Evolutionary conservation across 2,888 invertebrate genomes (phyloP), one percentile per base, ranked within the genome.

Genomic region (Drosophila limbata): DNA sequence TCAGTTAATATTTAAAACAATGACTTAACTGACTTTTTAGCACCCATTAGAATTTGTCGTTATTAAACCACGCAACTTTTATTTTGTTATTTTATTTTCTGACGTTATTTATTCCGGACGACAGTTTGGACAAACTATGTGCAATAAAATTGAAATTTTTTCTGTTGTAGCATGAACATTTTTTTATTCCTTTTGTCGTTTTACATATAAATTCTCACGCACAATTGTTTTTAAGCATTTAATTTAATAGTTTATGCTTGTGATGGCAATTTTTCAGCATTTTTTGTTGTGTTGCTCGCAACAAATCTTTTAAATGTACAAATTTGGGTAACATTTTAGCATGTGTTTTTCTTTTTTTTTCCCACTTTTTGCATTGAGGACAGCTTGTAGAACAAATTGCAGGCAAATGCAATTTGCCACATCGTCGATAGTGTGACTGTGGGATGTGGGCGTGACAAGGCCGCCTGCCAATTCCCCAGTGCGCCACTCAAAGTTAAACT

Each of bases 221-320:
- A 77, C 73, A 77, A 72, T 79, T 77, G 75, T 75, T 79, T 76
- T 72, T 47, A 61, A 72, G 69, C 77, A 72, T 79, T 79, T 80
- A 63, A 72, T 80, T 72, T 77, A 79, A 79, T 80, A 74, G 70
- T 71, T 66, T 64, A 53, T 50, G 59, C 48, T 69, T 56, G 77
- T 55, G 53, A 56, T 37, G 40, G 48, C 31, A 53, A 40, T 57
- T 42, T 35, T 57, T 73, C 17, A 21, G 10, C 8, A n/a, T 44
- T n/a, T 42, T 44, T 44, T 60, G 19, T 37, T 19, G 35, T 47
- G 8, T 19, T 39, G 50, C 15, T 40, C 48, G 52, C 73, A 51
- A 80, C 73, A 76, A 80, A 80, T 80, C 69, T 80, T 69, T 75
- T 67, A 61, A 78, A 62, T 63, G 78, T 42, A 45, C 51, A 70